Base-by-base conservation (phyloP, 1,140 invertebrate genomes). In the Drosophila malerkotliana region DNA sequence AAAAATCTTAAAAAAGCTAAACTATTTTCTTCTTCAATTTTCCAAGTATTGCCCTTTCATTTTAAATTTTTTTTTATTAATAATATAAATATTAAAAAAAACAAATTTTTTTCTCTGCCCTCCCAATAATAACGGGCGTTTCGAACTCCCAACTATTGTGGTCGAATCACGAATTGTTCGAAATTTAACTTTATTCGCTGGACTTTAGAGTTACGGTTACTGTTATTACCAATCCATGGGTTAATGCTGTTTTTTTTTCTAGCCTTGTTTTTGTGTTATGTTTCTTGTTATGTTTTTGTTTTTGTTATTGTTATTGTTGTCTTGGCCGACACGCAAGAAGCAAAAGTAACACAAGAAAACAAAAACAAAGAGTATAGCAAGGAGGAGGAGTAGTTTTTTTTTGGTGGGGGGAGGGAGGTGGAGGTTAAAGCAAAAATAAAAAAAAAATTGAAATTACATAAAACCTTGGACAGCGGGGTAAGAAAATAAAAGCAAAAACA, bases 391-490 rank as follows among this genome's bases (percentile, higher is more conserved):
- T n/a, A 14, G 39, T 1, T 44, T 10, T 6, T 41, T 18, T 18
- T 18, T 1, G 18, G 0, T n/a, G 10, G 12, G 10, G 37, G 37
- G 12, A 12, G 4, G 37, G 37, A 14, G 37, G 37, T 14, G 10
- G 10, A 3, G 5, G 10, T 14, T 21, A 45, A 55, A 59, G 45
- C 55, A 51, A 67, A 47, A 66, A 69, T 47, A 66, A 68, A 10
- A 37, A 56, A 77, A 60, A 82, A 83, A 77, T 69, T 58, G 66
- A 79, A 79, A 84, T 83, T 83, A 83, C 80, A 84, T 83, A 84
- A 83, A 83, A 77, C 79, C 80, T 83, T 83, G 79, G 47, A 48
- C 47, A 47, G 44, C 18, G n/a, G 44, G 6, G n/a, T 7, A 44
- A 44, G 4, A 44, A 44, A 44, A 44, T 15, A 44, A 8, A 44